Evolutionary conservation across 1,140 invertebrate species (phyloP), one percentile per base, ranked within the genome.

Genomic region (Zaprionus davidi): DNA sequence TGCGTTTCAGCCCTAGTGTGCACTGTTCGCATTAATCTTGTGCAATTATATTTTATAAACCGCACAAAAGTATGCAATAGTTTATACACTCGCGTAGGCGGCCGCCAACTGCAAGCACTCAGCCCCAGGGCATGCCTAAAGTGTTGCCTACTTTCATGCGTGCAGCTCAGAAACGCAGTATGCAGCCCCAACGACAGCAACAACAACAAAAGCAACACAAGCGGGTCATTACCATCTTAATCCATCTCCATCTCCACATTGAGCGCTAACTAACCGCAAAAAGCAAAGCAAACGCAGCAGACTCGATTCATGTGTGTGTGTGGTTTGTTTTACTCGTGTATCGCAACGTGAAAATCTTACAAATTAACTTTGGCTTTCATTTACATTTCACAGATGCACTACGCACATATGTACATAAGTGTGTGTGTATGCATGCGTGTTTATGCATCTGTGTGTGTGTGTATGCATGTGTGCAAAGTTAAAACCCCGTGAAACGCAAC

Each of bases 321-420:
- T 9, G 31, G 9, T 12, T 12, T 49, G 71, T 13, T 31, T 17
- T 46, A 46, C 41, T 24, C 56, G 38, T 22, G 56, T 49, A 86
- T 70, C 76, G 71, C 65, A 69, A 71, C 75, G 81, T 78, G 84
- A 67, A 90, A 88, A 88, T 88, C 85, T 90, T 75, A 90, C 81
- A 90, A 90, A 90, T 88, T 85, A 85, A 77, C 85, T 88, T 88
- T 90, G 81, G 83, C 85, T 88, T 88, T 88, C 85, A 85, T 90
- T 88, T 88, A 70, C 85, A 88, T 88, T 81, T 90, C 49, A 76
- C 84, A 83, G 81, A 76, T 74, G 73, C 69, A 36, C 15, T 51
- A 71, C 13, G 22, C 20, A 20, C 9, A 26, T 24, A 26, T n/a
- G n/a, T 17, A 24, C 26, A 36, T 20, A 44, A 3, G 15, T 59